Evolutionary conservation across 2,113 vertebrate genomes (phyloP), one percentile per base, ranked within the genome.

Genomic region (Ciconia stormi): DNA sequence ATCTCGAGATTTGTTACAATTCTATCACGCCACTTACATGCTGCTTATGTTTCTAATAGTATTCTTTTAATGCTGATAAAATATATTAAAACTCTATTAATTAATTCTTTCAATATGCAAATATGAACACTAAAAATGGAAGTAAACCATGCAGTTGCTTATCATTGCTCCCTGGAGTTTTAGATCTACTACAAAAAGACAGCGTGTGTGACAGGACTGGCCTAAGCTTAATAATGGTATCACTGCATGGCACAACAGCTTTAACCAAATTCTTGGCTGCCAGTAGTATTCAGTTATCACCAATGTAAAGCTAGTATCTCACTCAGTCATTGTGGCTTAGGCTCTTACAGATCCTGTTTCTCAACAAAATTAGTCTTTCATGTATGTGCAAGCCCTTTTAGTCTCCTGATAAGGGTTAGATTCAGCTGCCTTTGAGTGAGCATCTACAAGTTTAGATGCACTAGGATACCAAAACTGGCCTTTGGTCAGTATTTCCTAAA

Each of bases 1-100:
- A 61, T 40, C 26, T 30, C 23, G 26, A 20, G 74, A 66, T 40
- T 58, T 93, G 4, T 53, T 89, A 17, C 9, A n/a, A 47, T 88
- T 82, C 14, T 58, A 4, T 23, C 20, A 27, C 27, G 3, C 7
- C 70, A 53, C 15, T 11, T 74, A 29, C 7, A n/a, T 56, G 29
- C 2, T 49, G 11, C 4, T 62, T 29, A 19, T 0, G 0, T 38
- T 63, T 53, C 9, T 36, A 56, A 61, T 9, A 66, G 3, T 47
- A 19, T 56, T 73, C 5, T 32, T 78, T 36, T 36, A 71, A 53
- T 67, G 27, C 1, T 62, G 49, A 47, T 34, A 49, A 50, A 49
- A 30, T 23, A 70, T 8, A 65, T 59, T 5, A 5, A 47, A 55
- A 46, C 53, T 6, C 6, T 46, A 53, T 7, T 38, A 32, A 56